phyloP scores from a whole-genome alignment of 2,113 vertebrate genomes.

The Centropus unirufus region DNA sequence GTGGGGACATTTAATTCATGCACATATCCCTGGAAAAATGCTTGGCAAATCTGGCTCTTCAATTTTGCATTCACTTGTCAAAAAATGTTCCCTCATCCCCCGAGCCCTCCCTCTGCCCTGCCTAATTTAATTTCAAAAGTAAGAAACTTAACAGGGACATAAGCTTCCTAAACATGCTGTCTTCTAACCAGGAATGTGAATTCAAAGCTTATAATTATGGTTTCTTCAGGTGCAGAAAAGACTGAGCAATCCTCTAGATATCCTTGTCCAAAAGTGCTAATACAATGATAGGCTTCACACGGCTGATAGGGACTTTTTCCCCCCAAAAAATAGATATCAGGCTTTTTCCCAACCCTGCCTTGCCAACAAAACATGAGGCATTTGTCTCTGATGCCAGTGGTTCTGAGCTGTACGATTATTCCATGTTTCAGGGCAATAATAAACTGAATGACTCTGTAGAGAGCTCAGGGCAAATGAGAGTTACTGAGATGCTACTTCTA shows the following conservation, averaged over 20 bases:
- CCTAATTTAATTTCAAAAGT: slow-evolving; percentile 70
- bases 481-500: slow-evolving; percentile 57
- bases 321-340: neutral
- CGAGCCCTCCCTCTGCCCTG: slow-evolving; percentile 47
- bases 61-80: slow-evolving; percentile 64
- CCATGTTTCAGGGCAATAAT: slow-evolving; percentile 18
- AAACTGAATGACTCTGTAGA: slow-evolving; percentile 37
- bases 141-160: slow-evolving; percentile 59
- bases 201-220: slow-evolving; percentile 36
- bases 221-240: slow-evolving; percentile 36
- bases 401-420: slow-evolving; percentile 43
- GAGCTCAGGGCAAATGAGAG: slow-evolving; percentile 49
- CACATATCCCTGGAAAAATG: slow-evolving; percentile 55
- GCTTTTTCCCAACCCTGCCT: neutral
- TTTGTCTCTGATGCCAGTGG: slow-evolving; percentile 39
- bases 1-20: slow-evolving; percentile 40
- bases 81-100: slow-evolving; percentile 58
- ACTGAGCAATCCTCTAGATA: neutral
- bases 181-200: slow-evolving; percentile 26
- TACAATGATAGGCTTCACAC: neutral
- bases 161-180: slow-evolving; percentile 55
- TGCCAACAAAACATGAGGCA: slow-evolving; percentile 23
- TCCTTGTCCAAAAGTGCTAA: neutral
- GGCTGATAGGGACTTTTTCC: neutral
- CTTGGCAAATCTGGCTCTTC: slow-evolving; percentile 61